Base-by-base conservation (phyloP, 2,797 vertebrate genomes). In the Galaxias olidus region DNA sequence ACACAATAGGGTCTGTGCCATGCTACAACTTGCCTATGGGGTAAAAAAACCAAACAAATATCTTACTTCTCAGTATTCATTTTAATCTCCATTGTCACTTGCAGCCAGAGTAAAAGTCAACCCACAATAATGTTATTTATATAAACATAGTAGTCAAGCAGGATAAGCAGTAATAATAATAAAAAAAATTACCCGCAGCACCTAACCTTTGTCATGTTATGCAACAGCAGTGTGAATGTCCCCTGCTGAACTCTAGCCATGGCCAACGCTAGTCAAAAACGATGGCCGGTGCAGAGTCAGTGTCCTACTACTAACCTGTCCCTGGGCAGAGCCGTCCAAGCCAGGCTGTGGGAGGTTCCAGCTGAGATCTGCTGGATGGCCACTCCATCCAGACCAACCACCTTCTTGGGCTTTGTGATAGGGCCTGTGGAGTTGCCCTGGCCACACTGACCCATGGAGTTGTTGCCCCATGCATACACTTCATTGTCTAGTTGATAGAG, bases 361-460 rank as follows among this genome's bases (percentile, higher is more conserved):
- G 93, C 92, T 0, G 92, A 92, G 73, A 94, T 92, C 86, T 94
- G 92, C 81, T 94, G 93, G 45, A 93, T 83, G 3, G 92, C 88
- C 8, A 93, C 89, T 4, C 92, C 92, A 12, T 93, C 93, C 74
- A 93, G 73, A 51, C 92, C 89, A 0, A 93, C 89, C 4, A 93
- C 92, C 74, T 93, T 94, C 83, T 92, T 93, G 44, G 93, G 93
- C 71, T 93, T 93, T 56, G 92, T 92, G 83, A 93, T 90, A 0
- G 93, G 93, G 0, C 92, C 93, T 0, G 92, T 93, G 42, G 93
- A 92, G 80, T 94, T 93, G 0, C 93, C 92, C 82, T 93, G 93
- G 1, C 93, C 93, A 55, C 93, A 94, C 82, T 94, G 93, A 0
- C 93, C 93, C 93, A 94, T 94, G 75, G 93, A 93, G 76, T 94